Conservation (phyloP, 2,797 vertebrate species). For the Lepus townsendii region DNA sequence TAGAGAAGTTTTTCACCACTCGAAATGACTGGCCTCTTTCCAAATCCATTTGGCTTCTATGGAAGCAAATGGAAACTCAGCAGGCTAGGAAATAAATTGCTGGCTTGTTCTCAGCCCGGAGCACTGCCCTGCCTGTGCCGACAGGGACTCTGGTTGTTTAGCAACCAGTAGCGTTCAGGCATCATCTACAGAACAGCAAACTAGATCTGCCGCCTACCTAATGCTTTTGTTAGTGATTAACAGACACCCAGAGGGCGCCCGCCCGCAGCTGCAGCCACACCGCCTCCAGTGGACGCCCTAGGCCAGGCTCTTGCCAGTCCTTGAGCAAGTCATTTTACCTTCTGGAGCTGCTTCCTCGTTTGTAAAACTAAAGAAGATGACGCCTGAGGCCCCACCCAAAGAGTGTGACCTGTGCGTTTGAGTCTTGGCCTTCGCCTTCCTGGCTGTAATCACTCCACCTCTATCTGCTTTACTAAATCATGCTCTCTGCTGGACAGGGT, state of each 20-base stretch:
- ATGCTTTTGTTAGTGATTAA: accelerated
- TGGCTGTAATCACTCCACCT: neutral
- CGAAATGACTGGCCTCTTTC: conserved; percentile 18
- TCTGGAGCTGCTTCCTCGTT: neutral
- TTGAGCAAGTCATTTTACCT: neutral
- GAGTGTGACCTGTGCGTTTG: too few relatives aligned
- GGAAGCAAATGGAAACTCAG: neutral
- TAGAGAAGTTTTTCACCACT: neutral
- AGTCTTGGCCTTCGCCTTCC: neutral
- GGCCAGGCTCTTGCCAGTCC: neutral
- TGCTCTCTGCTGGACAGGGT: neutral
- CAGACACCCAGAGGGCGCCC: accelerated
- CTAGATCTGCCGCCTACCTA: neutral
- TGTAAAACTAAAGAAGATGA: neutral
- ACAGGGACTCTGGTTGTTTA: neutral
- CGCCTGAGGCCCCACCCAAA: neutral
- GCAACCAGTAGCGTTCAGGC: neutral
- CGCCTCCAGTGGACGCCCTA: neutral
- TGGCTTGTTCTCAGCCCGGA: neutral
- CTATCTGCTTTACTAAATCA: neutral
- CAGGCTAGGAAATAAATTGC: neutral
- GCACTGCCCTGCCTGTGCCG: neutral
- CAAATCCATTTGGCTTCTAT: neutral
- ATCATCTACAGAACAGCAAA: neutral
- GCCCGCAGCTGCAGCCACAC: too few relatives aligned